phyloP scores from a whole-genome alignment of 92 coral and sea anemone genomes.

The Galaxea fascicularis region DNA sequence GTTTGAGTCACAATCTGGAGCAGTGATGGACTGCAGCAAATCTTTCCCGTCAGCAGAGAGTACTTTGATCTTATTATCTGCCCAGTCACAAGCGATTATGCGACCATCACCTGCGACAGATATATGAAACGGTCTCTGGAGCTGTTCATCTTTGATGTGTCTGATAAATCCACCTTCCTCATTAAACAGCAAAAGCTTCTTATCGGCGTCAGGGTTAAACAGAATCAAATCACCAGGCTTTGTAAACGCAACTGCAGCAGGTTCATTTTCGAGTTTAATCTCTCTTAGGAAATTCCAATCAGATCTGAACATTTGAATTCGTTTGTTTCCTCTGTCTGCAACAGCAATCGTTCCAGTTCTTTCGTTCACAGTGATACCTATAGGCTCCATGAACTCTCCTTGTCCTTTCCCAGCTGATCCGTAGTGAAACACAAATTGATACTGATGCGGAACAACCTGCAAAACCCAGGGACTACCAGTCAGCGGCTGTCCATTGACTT shows the following conservation, averaged over 20 bases:
- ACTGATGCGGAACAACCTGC: slow-evolving; percentile 25
- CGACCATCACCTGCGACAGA: slow-evolving; percentile 15
- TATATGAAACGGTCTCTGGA: not conserved
- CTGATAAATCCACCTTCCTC: slow-evolving; percentile 52
- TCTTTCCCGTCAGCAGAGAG: slow-evolving; percentile 20
- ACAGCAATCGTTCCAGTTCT: slow-evolving; percentile 12
- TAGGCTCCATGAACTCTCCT: not conserved
- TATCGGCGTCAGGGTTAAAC: not conserved
- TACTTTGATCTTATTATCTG: not conserved
- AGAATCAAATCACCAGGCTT: not conserved
- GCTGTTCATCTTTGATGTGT: slow-evolving; percentile 27
- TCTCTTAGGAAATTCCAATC: slow-evolving; percentile 9
- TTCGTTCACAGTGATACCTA: not conserved
- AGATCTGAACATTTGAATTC: slow-evolving; percentile 10
- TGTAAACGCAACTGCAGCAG: not conserved
- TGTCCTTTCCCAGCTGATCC: slow-evolving; percentile 8
- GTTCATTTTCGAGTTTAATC: not conserved
- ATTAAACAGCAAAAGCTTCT: slow-evolving; percentile 4
- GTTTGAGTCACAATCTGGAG: not conserved
- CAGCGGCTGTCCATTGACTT: slow-evolving; percentile 43
- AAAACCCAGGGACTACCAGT: slow-evolving; percentile 57
- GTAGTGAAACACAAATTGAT: not conserved
- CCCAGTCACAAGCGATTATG: not conserved
- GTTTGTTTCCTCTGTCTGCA: not conserved
- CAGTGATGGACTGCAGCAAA: slow-evolving; percentile 7